Base-by-base conservation (phyloP, 2,113 vertebrate species). In the Urocitellus parryii region DNA sequence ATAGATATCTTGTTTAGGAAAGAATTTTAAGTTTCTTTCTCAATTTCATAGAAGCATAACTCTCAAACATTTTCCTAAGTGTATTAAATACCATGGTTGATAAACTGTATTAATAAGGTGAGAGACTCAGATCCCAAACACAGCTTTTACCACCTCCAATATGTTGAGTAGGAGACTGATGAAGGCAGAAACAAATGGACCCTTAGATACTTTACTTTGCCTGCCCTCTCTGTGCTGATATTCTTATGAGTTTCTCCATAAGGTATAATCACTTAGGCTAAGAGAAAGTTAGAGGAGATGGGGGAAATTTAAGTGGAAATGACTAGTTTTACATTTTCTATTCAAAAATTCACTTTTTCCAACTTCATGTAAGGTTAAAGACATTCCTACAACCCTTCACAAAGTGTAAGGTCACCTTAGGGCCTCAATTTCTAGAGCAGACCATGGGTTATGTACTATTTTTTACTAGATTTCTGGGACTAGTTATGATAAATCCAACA, bases 221-320 rank as follows among this genome's bases (percentile, higher is more conserved):
- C 16, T 86, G 16, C 3, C 10, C 11, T 42, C 16, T n/a, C n/a
- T 11, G 5, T 53, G 53, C 4, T 56, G n/a, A 18, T 27, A 24
- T 32, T 39, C 67, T 22, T 29, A 61, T 20, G 61, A 74, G 8
- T 42, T 65, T 83, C 17, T 48, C 20, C 2, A 24, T 61, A 8
- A 20, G 39, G 17, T 51, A 7, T 61, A 77, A 51, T 51, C 11
- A 2, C 20, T 48, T n/a, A 22, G 13, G 16, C 6, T 13, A 25
- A 7, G 0, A 37, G 5, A 37, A 88, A 56, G 1, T 2, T 16
- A 13, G 2, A 29, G 8, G 8, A 56, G 24, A 53, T 3, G 6
- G 13, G 13, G 65, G 2, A 70, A 5, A 77, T 70, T 83, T 77
- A 68, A 0, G 0, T 29, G 48, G 48, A 51, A 51, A 51, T 51